These are phyloP conservation scores for Zaprionus africanus DNA, from an alignment of 1,140 invertebrate species.

Conservation along the genomic window DNA sequence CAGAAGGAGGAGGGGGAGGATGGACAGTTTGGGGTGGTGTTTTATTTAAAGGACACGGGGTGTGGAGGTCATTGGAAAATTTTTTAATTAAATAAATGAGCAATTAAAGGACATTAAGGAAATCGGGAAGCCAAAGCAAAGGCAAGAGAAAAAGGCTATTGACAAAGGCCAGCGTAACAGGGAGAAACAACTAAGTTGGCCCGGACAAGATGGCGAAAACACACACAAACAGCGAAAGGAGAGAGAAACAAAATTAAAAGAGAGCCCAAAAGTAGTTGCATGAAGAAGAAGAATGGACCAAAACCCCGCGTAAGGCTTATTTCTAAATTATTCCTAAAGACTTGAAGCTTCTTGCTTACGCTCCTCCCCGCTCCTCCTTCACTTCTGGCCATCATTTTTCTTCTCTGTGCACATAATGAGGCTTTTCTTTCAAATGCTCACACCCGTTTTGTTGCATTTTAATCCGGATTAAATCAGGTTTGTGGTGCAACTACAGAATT, in stretches of 20 bases:
- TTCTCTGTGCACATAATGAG: not conserved
- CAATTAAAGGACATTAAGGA: constrained; percentile 5
- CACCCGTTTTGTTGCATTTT: not conserved
- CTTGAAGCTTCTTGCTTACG: not conserved
- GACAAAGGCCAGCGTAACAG: constrained; percentile 3
- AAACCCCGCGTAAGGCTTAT: not conserved
- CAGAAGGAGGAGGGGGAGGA: not conserved
- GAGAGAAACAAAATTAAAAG: constrained; percentile 2
- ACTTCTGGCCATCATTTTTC: not conserved
- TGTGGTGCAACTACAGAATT: too few relatives aligned
- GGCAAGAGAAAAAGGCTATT: not conserved
- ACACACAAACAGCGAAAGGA: not conserved
- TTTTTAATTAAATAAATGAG: constrained; percentile 7
- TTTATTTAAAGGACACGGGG: not conserved
- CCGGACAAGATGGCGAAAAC: not conserved
- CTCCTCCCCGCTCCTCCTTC: too few relatives aligned
- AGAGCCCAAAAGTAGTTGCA: constrained; percentile 1
- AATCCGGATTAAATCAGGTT: not conserved
- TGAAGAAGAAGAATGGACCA: not conserved
- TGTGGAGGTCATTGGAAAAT: not conserved
- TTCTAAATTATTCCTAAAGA: constrained; percentile 4
- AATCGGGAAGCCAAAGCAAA: constrained; percentile 6
- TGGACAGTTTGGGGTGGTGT: not conserved
- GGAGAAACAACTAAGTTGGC: constrained; percentile 4
- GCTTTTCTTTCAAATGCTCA: not conserved